Evolutionary conservation across 2,797 vertebrate species (phyloP), one percentile per base, ranked within the genome.

Genomic region (Anas bernieri): DNA sequence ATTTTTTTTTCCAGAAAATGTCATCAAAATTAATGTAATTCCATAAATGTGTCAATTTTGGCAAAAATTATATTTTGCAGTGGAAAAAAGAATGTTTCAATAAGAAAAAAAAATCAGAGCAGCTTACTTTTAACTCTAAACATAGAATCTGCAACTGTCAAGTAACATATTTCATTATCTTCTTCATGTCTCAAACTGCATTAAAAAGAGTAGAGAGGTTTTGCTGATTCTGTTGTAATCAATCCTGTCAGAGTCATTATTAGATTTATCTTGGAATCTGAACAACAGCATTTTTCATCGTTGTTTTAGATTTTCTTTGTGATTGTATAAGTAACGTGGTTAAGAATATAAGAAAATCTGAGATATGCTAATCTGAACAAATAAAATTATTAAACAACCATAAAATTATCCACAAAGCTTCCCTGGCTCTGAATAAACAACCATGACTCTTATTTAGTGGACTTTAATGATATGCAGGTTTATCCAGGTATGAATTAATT

Each of bases 161-260:
- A 96, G 92, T 92, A 97, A 95, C 90, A 96, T 97, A 95, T 96
- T 98, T 97, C 92, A 96, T 98, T 97, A 97, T 95, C 96, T 94
- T 94, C 54, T 96, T 97, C 96, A 95, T 81, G 91, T 97, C 96
- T 94, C 95, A 97, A 97, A 97, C 95, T 28, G 63, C 83, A 94
- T 97, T 97, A 96, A 96, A 96, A 95, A 96, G 94, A 95, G 83
- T 96, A 91, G 81, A 95, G 96, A 96, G 93, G 92, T 97, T 96
- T 37, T 39, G 88, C 92, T 94, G 96, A 96, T 96, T 96, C 94
- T 95, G 66, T 96, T 95, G 95, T 96, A 97, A 97, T 98, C 97
- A 98, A 97, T 97, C 96, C 97, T 97, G 97, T 97, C 97, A 97
- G 91, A 95, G 85, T 83, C 96, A 93, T 97, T 97, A 97, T 97